These are phyloP conservation scores for Orchesellides sinensis DNA, from an alignment of 2,888 invertebrate genomes.

Conservation along the genomic window DNA sequence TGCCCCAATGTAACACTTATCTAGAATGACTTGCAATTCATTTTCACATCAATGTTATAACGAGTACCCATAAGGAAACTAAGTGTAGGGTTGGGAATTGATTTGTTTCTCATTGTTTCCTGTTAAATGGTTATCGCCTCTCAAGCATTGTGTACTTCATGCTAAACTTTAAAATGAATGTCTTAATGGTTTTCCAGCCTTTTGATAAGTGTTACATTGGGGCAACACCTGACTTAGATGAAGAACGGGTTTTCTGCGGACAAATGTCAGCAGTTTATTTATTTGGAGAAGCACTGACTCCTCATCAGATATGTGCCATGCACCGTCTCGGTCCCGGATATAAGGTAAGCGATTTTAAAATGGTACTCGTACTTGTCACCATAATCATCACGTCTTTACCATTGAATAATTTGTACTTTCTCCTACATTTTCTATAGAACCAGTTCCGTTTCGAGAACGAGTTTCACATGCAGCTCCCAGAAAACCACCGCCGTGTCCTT, in stretches of 20 bases:
- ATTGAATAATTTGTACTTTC: not conserved
- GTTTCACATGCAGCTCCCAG: slow-evolving; percentile 97
- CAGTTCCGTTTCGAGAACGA: slow-evolving; percentile 99
- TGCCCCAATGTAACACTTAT: no score
- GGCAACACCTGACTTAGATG: slow-evolving; percentile 96
- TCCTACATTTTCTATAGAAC: slow-evolving; percentile 84
- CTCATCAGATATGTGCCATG: slow-evolving; percentile 99
- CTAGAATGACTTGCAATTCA: no score
- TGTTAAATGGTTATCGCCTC: not conserved
- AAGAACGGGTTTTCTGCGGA: slow-evolving; percentile 98
- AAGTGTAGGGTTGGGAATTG: not conserved
- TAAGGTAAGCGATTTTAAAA: slow-evolving; percentile 46
- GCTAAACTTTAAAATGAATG: not conserved
- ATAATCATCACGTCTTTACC: no score
- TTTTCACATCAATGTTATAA: no score
- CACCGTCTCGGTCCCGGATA: slow-evolving; percentile 92
- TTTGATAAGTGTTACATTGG: slow-evolving; percentile 99
- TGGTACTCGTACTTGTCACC: not conserved
- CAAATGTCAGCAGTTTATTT: slow-evolving; percentile 99
- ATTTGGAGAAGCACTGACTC: slow-evolving; percentile 97
- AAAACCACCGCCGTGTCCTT: slow-evolving; percentile 82
- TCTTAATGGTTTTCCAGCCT: slow-evolving; percentile 82
- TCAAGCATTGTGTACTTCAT: not conserved
- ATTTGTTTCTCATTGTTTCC: not conserved
- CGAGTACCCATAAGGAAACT: no score